phyloP scores from a whole-genome alignment of 2,888 invertebrate genomes.

The Drosophila austrosaltans region DNA sequence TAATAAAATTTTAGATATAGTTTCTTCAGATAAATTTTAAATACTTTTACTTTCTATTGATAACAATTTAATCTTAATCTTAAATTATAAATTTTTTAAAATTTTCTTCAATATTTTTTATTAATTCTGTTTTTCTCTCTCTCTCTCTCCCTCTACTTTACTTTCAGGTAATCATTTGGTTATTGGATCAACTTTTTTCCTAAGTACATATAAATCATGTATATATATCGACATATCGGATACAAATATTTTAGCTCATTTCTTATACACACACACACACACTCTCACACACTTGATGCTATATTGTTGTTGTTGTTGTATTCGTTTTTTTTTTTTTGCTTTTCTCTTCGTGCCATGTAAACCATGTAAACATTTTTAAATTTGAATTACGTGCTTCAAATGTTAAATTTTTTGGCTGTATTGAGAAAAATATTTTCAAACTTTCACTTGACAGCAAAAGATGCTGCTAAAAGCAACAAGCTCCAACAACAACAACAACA shows the following conservation, averaged over 20 bases:
- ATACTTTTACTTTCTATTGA: too few species aligned
- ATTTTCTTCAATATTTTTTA: not conserved
- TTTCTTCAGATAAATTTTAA: too few species aligned
- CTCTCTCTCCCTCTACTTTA: constrained; percentile 12
- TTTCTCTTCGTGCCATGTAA: constrained; percentile 46
- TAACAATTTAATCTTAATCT: too few species aligned
- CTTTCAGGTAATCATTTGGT: constrained; percentile 47
- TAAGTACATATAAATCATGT: constrained; percentile 10
- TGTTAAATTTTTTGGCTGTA: constrained; percentile 46
- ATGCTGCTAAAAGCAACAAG: constrained; percentile 33
- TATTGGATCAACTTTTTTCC: constrained; percentile 16
- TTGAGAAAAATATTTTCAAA: constrained; percentile 54
- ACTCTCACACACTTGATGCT: constrained; percentile 55
- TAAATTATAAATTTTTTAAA: not conserved
- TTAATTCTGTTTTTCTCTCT: not conserved
- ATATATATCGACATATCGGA: constrained; percentile 8
- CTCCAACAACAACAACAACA: not conserved
- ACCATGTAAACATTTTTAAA: constrained; percentile 77
- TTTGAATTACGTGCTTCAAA: constrained; percentile 72
- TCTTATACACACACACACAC: constrained; percentile 21
- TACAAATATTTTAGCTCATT: constrained; percentile 6
- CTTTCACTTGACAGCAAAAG: constrained; percentile 48
- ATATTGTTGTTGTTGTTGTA: constrained; percentile 5
- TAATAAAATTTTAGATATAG: too few species aligned
- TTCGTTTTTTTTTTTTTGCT: not conserved